Conservation (phyloP, 2,797 vertebrate species). For the Bufotes viridis region DNA sequence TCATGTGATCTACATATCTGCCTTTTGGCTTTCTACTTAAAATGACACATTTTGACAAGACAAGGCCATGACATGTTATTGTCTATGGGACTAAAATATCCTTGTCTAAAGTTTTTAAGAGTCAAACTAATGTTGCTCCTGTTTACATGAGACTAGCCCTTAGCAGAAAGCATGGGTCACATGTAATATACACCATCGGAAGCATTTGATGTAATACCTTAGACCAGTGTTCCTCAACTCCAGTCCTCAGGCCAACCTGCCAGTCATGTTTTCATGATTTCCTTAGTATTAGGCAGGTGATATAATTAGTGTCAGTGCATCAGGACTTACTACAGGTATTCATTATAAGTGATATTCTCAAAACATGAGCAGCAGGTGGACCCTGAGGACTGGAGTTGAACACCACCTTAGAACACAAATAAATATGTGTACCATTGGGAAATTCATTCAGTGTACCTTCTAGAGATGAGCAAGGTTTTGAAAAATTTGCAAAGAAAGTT, state of each 20-base stretch:
- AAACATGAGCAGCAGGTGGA: no score
- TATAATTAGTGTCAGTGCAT: no score
- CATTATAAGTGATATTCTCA: no score
- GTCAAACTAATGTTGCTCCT: background rate
- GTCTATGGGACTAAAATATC: slow-evolving; percentile 21
- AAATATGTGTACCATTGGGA: background rate
- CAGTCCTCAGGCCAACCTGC: no score
- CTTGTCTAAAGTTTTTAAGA: slow-evolving; percentile 22
- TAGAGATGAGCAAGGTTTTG: no score
- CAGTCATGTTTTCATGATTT: no score
- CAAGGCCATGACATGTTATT: slow-evolving; percentile 8
- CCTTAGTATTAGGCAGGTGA: no score
- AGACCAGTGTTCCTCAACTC: no score
- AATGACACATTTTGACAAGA: slow-evolving; percentile 3
- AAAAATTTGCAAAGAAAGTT: no score
- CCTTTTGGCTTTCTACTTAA: slow-evolving; percentile 45
- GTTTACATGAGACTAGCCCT: background rate
- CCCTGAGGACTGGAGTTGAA: no score
- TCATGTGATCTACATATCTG: slow-evolving; percentile 43
- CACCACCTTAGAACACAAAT: background rate
- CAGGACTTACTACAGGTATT: no score
- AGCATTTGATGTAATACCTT: background rate
- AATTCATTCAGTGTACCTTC: no score
- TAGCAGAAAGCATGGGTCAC: background rate
- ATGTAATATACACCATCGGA: background rate